These are phyloP conservation scores for Zaprionus ornatus DNA, from an alignment of 1,140 invertebrate species.

Conservation along the genomic window DNA sequence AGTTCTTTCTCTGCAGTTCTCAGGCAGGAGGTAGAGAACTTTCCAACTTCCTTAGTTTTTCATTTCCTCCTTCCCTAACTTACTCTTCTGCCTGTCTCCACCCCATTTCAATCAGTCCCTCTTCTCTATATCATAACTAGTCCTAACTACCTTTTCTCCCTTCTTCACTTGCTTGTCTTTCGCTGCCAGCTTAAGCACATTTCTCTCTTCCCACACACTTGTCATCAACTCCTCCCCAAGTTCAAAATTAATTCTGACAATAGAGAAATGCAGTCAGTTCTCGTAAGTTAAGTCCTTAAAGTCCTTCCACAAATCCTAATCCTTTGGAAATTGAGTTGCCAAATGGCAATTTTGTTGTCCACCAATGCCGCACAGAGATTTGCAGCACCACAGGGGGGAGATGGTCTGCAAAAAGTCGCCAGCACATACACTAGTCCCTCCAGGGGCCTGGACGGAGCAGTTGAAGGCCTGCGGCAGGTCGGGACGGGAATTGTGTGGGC, in stretches of 20 bases:
- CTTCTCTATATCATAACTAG: neutral
- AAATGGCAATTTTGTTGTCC: constrained; percentile 44
- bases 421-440: constrained; percentile 3
- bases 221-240: constrained; percentile 2
- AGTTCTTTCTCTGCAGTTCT: neutral
- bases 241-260: constrained; percentile 18
- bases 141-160: neutral
- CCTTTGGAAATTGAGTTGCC: constrained; percentile 53
- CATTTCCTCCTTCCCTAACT: neutral
- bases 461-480: neutral
- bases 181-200: neutral
- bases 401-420: constrained; percentile 38
- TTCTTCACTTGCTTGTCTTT: neutral
- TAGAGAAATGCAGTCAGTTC: constrained; percentile 22
- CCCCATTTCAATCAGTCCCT: neutral
- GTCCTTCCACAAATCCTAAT: constrained; percentile 26
- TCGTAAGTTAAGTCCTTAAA: constrained; percentile 36
- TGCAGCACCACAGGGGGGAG: neutral
- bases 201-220: neutral
- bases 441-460: neutral
- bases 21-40: neutral
- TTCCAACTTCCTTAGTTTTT: neutral
- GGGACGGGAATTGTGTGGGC: neutral
- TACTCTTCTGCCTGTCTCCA: neutral
- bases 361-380: constrained; percentile 2